Conservation (phyloP, 2,888 invertebrate genomes). For the Bombyx huttoni region DNA sequence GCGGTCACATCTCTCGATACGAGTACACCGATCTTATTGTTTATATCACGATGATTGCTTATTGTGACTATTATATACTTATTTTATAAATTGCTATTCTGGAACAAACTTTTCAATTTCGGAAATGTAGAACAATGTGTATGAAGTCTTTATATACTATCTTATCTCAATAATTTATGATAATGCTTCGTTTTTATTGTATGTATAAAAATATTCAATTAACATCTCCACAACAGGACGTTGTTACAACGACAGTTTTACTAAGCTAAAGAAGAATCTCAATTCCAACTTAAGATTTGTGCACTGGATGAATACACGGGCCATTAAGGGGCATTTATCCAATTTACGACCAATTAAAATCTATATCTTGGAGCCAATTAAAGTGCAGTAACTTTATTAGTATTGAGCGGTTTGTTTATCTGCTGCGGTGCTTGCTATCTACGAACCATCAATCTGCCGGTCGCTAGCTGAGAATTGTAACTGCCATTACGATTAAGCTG, state of each 20-base stretch:
- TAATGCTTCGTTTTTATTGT: no score
- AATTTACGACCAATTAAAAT: slow-evolving; percentile 66
- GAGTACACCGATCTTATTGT: no score
- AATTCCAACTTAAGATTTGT: slow-evolving; percentile 29
- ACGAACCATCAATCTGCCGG: background rate
- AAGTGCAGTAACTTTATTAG: slow-evolving; percentile 49
- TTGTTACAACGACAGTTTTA: background rate
- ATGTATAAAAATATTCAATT: background rate
- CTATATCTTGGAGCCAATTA: slow-evolving; percentile 61
- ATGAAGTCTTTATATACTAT: no score
- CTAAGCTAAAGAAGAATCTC: slow-evolving; percentile 3
- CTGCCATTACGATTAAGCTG: background rate
- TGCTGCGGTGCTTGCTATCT: slow-evolving; percentile 15
- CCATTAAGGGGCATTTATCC: slow-evolving; percentile 39
- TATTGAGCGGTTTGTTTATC: slow-evolving; percentile 43
- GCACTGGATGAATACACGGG: slow-evolving; percentile 22
- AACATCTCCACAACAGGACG: background rate
- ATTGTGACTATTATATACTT: no score
- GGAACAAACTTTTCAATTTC: no score
- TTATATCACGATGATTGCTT: no score
- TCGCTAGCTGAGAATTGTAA: background rate
- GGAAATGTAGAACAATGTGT: no score
- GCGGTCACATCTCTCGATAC: no score
- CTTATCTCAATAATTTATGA: no score
- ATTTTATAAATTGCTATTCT: no score